Evolutionary conservation across 2,888 invertebrate species (phyloP).

Genomic region (Xestobium rufovillosum): DNA sequence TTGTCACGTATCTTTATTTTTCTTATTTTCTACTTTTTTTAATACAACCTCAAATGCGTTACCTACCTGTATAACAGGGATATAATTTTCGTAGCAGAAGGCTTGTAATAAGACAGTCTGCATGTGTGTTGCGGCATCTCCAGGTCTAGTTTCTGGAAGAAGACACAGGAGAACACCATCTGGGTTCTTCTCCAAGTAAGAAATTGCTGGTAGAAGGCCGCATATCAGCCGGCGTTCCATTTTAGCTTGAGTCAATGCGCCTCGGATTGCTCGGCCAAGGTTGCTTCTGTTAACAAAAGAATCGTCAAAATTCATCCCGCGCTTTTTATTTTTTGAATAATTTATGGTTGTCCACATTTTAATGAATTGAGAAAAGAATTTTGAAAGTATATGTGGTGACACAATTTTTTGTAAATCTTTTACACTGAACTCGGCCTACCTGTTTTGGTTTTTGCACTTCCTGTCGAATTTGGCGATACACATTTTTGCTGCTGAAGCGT

Average conservation of each 20-base stretch:
- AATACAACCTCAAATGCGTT: too few relatives aligned
- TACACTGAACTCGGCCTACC: too few relatives aligned
- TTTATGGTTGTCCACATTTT: too few relatives aligned
- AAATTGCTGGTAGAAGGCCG: slow-evolving; percentile 56
- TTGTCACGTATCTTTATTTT: too few relatives aligned
- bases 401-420: too few relatives aligned
- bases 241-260: slow-evolving; percentile 49
- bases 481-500: slow-evolving; percentile 22
- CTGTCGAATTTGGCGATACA: slow-evolving; percentile 30
- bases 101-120: slow-evolving; percentile 71
- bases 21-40: too few relatives aligned
- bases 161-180: slow-evolving; percentile 62
- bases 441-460: slow-evolving; percentile 38
- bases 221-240: slow-evolving; percentile 54
- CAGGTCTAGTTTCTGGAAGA: slow-evolving; percentile 58
- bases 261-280: slow-evolving; percentile 47
- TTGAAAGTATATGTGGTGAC: too few relatives aligned
- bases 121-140: slow-evolving; percentile 70
- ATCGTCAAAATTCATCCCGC: slow-evolving; percentile 8
- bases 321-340: too few relatives aligned
- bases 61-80: slow-evolving; percentile 64
- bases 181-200: slow-evolving; percentile 51
- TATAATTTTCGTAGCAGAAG: slow-evolving; percentile 71
- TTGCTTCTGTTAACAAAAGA: slow-evolving; percentile 42
- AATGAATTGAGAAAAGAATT: too few relatives aligned